These are phyloP conservation scores for Charina bottae DNA, from an alignment of 2,113 vertebrate genomes.

Conservation along the genomic window DNA sequence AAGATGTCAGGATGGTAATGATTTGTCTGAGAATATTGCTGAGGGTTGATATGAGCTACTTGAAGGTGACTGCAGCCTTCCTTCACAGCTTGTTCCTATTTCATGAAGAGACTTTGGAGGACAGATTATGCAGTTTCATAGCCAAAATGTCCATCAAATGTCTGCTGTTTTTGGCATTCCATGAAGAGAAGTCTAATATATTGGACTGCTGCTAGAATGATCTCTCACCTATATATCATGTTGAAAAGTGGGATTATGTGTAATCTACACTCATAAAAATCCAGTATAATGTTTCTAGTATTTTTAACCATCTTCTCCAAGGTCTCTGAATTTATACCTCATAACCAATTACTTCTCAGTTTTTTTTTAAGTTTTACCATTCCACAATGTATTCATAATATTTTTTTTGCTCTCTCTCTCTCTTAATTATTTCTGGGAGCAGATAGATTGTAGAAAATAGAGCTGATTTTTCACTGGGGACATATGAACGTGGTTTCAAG, in stretches of 20 bases:
- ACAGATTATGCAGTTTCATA: not conserved
- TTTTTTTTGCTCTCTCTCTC: not conserved
- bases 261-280: slow-evolving; percentile 32
- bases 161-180: not conserved
- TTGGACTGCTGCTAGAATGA: not conserved
- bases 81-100: slow-evolving; percentile 3
- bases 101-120: not conserved
- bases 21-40: not conserved
- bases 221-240: not conserved
- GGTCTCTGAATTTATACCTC: not conserved
- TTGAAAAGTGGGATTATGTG: not conserved
- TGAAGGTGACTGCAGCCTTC: not conserved
- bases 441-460: slow-evolving; percentile 21
- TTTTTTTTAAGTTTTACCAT: slow-evolving; percentile 16
- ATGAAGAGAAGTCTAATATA: not conserved
- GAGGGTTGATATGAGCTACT: not conserved
- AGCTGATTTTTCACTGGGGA: not conserved
- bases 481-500: not conserved
- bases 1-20: not conserved
- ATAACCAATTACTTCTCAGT: slow-evolving; percentile 6
- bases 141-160: slow-evolving; percentile 4
- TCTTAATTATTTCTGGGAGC: not conserved
- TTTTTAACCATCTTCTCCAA: not conserved
- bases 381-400: not conserved
- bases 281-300: not conserved